Evolutionary conservation across 1,140 invertebrate species (phyloP).

Genomic region (Coenobita brevimanus): DNA sequence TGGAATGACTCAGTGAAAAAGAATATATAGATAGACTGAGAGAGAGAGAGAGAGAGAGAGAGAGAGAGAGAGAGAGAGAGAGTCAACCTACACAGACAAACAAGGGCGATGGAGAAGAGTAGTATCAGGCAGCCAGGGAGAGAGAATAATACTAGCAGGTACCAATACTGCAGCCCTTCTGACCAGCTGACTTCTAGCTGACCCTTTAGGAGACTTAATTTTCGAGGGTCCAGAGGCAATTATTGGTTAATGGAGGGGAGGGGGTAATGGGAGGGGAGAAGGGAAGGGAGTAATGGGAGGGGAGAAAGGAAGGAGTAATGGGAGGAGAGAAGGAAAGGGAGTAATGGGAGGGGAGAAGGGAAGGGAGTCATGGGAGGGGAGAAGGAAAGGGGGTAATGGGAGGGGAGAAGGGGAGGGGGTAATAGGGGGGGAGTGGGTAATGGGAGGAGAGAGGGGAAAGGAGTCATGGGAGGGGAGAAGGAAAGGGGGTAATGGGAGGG

Average conservation of each 20-base stretch:
- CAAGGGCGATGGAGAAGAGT: neutral
- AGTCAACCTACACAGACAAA: conserved; percentile 1
- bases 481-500: no score
- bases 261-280: no score
- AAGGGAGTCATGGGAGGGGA: no score
- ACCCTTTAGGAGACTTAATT: conserved; percentile 50
- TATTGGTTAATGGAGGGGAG: conserved; percentile 14
- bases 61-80: neutral
- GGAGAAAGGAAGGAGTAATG: no score
- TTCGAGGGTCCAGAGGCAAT: conserved; percentile 35
- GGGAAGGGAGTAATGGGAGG: no score
- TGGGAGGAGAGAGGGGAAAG: no score
- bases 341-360: no score
- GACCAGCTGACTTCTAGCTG: conserved; percentile 44
- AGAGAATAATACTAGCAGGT: neutral
- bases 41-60: neutral
- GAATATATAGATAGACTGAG: neutral
- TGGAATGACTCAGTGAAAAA: neutral
- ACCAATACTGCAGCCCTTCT: conserved; percentile 39
- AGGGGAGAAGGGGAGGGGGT: no score
- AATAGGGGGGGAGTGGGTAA: no score
- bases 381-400: no score
- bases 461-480: no score
- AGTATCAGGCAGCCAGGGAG: neutral
- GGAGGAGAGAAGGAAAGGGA: no score